Base-by-base conservation (phyloP, 1,140 invertebrate genomes). In the Sarcophaga peregrina region DNA sequence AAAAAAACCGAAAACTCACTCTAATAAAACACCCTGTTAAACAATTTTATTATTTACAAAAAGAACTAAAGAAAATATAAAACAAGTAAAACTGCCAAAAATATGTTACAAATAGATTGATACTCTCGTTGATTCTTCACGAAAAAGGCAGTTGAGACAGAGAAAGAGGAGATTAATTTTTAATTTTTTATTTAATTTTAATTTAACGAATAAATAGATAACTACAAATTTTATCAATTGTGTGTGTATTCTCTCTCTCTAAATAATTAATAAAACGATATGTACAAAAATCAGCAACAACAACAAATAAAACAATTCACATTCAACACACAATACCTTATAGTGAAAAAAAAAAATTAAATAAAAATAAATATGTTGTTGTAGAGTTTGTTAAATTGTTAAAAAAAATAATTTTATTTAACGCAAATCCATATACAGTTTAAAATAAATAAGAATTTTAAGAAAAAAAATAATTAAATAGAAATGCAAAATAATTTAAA, bases 231-330 rank as follows among this genome's bases (percentile, higher is more conserved):
- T 52, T 37, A 48, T 54, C 20, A 82, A 74, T 8, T 82, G 68
- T 82, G 73, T 82, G 81, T 82, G 62, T 72, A 82, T 48, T 45
- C 17, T 82, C 17, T 58, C 54, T 58, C 54, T 58, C 15, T 58
- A 58, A 37, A 37, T 37, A 37, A 37, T 37, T 37, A 2, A 37
- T 37, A 37, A 37, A 37, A 37, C 25, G 25, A 37, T 37, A 17
- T 68, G 62, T 68, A 68, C 62, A 68, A 68, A 20, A 17, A 20
- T 52, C 62, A 68, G n/a, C n/a, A 68, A 68, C 62, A 58, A 58
- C 54, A 58, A 68, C 62, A 68, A 68, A n/a, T 5, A 17, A 17
- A 68, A 68, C 3, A 68, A 20, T 20, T 15, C 15, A 62, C 50
- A 52, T 8, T 52, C 4, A 37, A 37, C 25, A 52, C 50, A 52